Evolutionary conservation across 2,113 vertebrate genomes (phyloP).

Genomic region (Callipepla squamata): DNA sequence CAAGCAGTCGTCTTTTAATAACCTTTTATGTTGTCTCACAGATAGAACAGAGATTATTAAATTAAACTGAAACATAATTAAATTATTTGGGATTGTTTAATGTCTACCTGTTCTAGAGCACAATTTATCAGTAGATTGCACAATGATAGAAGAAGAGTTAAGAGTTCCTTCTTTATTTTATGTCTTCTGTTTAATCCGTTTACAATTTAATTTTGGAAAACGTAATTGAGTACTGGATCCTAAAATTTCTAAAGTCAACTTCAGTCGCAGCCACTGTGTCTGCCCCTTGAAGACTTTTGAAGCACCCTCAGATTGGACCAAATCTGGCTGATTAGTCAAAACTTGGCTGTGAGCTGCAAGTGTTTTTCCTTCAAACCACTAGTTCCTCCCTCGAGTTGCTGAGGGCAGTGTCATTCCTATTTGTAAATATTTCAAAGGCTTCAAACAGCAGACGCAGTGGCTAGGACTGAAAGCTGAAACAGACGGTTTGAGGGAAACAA

Average conservation of each 20-base stretch:
- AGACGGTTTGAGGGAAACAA: neutral
- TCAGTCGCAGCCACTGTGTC: neutral
- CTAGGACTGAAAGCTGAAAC: slow-evolving; percentile 1
- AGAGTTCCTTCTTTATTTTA: neutral
- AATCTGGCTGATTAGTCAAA: slow-evolving; percentile 25
- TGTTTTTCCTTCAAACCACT: neutral
- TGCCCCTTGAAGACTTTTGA: slow-evolving; percentile 28
- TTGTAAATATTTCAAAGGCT: slow-evolving; percentile 33
- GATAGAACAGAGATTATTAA: slow-evolving; percentile 16
- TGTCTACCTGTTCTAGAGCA: neutral
- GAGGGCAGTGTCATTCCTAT: slow-evolving; percentile 1
- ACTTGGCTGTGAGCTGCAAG: neutral
- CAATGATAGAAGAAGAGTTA: neutral
- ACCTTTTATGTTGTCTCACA: neutral
- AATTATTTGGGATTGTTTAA: neutral
- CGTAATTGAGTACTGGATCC: neutral
- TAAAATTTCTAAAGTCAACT: neutral
- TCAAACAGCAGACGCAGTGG: neutral
- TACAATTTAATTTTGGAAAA: slow-evolving; percentile 19
- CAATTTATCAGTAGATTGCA: slow-evolving; percentile 3
- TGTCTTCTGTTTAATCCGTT: neutral
- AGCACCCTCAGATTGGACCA: slow-evolving; percentile 15
- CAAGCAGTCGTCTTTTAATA: slow-evolving; percentile 26
- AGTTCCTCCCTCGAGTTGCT: slow-evolving; percentile 1
- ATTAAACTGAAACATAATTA: neutral